Base-by-base conservation (phyloP, 2,113 vertebrate genomes). In the Catharus bicknelli region DNA sequence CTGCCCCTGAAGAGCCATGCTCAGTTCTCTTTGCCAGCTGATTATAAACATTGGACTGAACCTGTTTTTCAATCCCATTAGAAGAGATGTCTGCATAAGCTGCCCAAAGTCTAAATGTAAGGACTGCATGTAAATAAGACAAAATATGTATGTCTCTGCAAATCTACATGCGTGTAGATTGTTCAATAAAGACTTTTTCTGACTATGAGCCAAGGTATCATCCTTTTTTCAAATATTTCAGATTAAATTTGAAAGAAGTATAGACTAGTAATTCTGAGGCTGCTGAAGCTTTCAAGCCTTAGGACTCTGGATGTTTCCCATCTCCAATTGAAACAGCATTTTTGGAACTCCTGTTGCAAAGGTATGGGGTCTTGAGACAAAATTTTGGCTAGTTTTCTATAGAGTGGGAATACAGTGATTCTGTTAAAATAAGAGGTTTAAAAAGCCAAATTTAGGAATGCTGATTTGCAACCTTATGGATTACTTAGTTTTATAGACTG, bases 1-100 rank as follows among this genome's bases (percentile, higher is more conserved):
- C 77, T 59, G 86, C 62, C 66, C 77, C 77, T 58, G 54, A 78
- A 90, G 32, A 90, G 42, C 77, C 54, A 15, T 1, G 6, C 64
- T 90, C 38, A 7, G 40, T 34, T 82, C 81, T 93, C 77, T 69
- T 40, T 82, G 81, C 92, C 86, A 92, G 73, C 68, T 83, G 57
- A 3, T 4, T n/a, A 38, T 34, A 82, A 87, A 47, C 25, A 5
- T 48, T 63, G 32, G 40, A 53, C 78, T 83, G 43, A 95, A 81
- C 40, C 30, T 64, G 30, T 6, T 88, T 90, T 87, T 93, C 68
- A 42, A 3, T 86, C 30, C 40, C 30, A 5, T 16, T 62, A 45
- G 55, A 72, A 82, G 59, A 62, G 51, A 48, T n/a, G 51, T 30
- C 64, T 88, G 75, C 40, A 10, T 80, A 66, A 90, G 9, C 38